These are phyloP conservation scores for Erannis defoliaria DNA, from an alignment of 2,888 invertebrate genomes.

Conservation along the genomic window DNA sequence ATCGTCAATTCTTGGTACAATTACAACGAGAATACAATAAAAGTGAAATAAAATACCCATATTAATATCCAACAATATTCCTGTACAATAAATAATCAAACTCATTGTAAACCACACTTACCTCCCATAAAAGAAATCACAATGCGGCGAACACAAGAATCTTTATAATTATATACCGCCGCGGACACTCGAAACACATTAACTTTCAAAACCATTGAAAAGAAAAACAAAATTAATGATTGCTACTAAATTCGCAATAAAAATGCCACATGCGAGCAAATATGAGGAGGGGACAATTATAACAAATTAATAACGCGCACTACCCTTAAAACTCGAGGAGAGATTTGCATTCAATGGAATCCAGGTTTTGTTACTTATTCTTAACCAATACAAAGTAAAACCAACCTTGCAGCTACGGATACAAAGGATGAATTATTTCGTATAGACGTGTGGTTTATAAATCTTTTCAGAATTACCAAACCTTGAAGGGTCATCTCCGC, in stretches of 20 bases:
- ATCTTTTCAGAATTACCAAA: slow-evolving; percentile 50
- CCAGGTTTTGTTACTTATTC: slow-evolving; percentile 75
- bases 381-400: slow-evolving; percentile 45
- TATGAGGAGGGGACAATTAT: slow-evolving; percentile 81
- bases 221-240: slow-evolving; percentile 86
- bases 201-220: slow-evolving; percentile 71
- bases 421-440: slow-evolving; percentile 42
- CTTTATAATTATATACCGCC: slow-evolving; percentile 70
- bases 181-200: slow-evolving; percentile 74
- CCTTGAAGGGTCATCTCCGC: slow-evolving; percentile 78
- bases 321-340: slow-evolving; percentile 85
- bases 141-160: slow-evolving; percentile 67
- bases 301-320: slow-evolving; percentile 85
- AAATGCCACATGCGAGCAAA: slow-evolving; percentile 86
- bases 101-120: slow-evolving; percentile 75
- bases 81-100: slow-evolving; percentile 62
- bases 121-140: slow-evolving; percentile 59
- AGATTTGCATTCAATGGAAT: slow-evolving; percentile 84
- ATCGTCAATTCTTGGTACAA: slow-evolving; percentile 4
- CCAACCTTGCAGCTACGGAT: slow-evolving; percentile 36
- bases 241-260: slow-evolving; percentile 85
- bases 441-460: slow-evolving; percentile 43
- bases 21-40: slow-evolving; percentile 11
- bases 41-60: slow-evolving; percentile 40
- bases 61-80: slow-evolving; percentile 58